Evolutionary conservation across 2,113 vertebrate genomes (phyloP).

Genomic region (Calypte anna): DNA sequence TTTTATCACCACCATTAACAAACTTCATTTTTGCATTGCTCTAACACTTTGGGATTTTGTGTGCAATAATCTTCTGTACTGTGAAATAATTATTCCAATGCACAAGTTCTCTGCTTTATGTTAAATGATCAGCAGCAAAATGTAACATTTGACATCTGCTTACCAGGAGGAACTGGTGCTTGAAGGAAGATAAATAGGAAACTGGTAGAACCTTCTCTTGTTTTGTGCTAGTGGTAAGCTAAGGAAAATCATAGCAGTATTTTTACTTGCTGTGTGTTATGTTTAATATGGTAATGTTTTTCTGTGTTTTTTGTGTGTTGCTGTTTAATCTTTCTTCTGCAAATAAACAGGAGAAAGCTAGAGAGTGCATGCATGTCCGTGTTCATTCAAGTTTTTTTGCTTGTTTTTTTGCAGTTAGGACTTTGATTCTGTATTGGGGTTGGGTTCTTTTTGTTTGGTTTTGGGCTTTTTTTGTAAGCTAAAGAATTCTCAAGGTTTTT

Average conservation of each 20-base stretch:
- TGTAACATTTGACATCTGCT: not conserved
- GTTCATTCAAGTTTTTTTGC: not conserved
- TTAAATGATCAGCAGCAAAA: not conserved
- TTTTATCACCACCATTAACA: not conserved
- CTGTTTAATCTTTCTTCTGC: not conserved
- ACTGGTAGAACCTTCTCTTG: not conserved
- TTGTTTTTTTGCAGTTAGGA: not conserved
- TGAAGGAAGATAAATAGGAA: not conserved
- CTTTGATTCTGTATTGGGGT: not conserved
- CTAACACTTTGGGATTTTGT: not conserved
- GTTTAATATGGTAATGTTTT: too few relatives aligned
- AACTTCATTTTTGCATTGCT: not conserved
- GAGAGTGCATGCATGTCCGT: not conserved
- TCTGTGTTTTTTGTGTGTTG: too few relatives aligned
- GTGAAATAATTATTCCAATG: not conserved
- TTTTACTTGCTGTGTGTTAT: not conserved
- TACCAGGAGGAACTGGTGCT: not conserved
- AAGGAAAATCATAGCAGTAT: not conserved
- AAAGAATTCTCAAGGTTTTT: not conserved
- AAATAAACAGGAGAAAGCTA: not conserved
- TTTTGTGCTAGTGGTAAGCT: not conserved
- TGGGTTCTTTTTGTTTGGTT: too few relatives aligned
- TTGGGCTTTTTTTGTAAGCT: not conserved
- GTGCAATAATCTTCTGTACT: not conserved
- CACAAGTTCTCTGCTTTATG: not conserved